These are phyloP conservation scores for Lagopus leucura DNA, from an alignment of 2,113 vertebrate species.

Conservation along the genomic window DNA sequence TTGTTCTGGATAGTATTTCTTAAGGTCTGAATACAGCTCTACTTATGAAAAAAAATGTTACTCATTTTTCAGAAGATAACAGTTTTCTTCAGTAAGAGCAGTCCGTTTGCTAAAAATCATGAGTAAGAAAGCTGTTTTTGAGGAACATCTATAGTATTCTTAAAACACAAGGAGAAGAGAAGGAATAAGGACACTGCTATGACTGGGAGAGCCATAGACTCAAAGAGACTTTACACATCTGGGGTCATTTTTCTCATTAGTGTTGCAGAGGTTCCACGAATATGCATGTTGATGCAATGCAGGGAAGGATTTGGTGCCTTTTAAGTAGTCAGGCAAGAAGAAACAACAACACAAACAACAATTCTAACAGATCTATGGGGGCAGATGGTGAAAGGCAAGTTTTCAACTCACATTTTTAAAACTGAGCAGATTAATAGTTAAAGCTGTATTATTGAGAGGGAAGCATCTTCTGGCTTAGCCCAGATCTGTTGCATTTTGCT, in stretches of 20 bases:
- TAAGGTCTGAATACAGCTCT: not conserved
- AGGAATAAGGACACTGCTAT: not conserved
- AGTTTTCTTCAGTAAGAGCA: not conserved
- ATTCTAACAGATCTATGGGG: not conserved
- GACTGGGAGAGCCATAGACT: not conserved
- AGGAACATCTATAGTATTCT: not conserved
- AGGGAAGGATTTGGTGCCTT: accelerated
- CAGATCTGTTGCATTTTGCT: not conserved
- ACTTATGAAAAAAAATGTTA: not conserved
- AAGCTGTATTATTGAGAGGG: not conserved
- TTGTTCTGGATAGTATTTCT: not conserved
- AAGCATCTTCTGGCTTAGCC: not conserved
- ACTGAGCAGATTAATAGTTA: not conserved
- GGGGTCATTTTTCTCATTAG: not conserved
- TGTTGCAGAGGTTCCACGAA: not conserved
- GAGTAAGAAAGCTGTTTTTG: not conserved
- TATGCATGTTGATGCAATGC: no score
- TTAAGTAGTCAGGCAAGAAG: not conserved
- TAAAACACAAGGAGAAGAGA: not conserved
- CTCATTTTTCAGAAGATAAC: not conserved
- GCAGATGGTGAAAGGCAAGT: not conserved
- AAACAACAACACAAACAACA: not conserved
- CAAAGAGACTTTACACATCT: not conserved
- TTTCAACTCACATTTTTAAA: not conserved
- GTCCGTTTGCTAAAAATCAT: not conserved